phyloP scores from a whole-genome alignment of 1,140 invertebrate species.

The Micrasema longulum region DNA sequence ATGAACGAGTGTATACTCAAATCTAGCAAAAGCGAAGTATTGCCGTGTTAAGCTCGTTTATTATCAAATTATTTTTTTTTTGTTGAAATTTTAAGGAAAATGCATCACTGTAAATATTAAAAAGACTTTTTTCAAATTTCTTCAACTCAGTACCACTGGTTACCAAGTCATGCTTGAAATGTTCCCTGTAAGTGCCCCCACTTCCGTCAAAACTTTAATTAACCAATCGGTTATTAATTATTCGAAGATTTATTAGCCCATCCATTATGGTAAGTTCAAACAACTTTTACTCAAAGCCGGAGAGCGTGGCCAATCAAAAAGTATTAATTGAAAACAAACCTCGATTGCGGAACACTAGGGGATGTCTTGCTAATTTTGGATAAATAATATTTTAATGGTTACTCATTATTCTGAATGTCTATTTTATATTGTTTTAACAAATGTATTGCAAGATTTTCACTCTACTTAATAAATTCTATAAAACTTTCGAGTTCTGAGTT shows the following conservation, averaged over 20 bases:
- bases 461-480: no score
- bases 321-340: slow-evolving; percentile 43
- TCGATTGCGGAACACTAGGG: slow-evolving; percentile 2
- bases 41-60: no score
- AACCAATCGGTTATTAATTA: slow-evolving; percentile 49
- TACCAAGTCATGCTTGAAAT: slow-evolving; percentile 33
- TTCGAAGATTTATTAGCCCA: slow-evolving; percentile 40
- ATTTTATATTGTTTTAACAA: slow-evolving; percentile 3
- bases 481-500: no score
- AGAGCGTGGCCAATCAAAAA: slow-evolving; percentile 32
- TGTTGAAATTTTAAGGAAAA: no score
- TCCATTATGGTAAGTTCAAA: slow-evolving; percentile 31
- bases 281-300: slow-evolving; percentile 34
- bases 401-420: slow-evolving; percentile 15
- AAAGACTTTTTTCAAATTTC: no score
- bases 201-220: slow-evolving; percentile 42
- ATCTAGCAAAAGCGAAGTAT: no score
- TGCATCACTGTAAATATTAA: no score
- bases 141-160: no score
- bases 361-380: slow-evolving; percentile 24
- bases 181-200: slow-evolving; percentile 33
- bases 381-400: slow-evolving; percentile 18
- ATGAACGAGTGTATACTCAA: no score
- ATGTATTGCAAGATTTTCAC: background rate
- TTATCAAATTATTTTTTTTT: no score